Evolutionary conservation across 2,797 vertebrate species (phyloP).

Genomic region (Chelidonichthys spinosus): DNA sequence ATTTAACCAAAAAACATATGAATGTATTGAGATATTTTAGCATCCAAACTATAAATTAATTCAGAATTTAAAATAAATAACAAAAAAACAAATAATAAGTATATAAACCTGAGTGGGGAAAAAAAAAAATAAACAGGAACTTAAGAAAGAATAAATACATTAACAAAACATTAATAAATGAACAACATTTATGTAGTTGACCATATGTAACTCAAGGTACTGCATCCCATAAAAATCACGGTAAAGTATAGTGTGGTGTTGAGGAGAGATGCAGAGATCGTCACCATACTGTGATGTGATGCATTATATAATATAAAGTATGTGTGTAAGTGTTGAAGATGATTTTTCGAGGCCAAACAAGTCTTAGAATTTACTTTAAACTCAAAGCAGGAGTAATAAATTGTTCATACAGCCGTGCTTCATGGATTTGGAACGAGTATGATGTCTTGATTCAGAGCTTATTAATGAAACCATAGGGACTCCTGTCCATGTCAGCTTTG

Average conservation of each 20-base stretch:
- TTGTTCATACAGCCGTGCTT: background rate
- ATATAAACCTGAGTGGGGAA: no score
- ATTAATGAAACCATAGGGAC: slow-evolving; percentile 32
- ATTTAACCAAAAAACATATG: no score
- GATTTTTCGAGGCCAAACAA: background rate
- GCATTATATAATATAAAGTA: background rate
- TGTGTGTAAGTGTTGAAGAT: background rate
- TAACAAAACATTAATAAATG: no score
- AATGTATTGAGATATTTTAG: no score
- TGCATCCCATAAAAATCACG: slow-evolving; percentile 14
- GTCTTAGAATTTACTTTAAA: background rate
- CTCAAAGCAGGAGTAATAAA: background rate
- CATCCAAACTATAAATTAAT: no score
- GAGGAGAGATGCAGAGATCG: slow-evolving; percentile 10
- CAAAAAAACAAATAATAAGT: no score
- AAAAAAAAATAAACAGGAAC: no score
- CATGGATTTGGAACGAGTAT: slow-evolving; percentile 19
- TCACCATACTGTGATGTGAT: background rate
- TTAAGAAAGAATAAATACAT: no score
- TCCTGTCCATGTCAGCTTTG: slow-evolving; percentile 23
- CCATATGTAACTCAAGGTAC: background rate
- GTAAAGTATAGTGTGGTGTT: background rate
- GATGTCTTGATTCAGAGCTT: slow-evolving; percentile 16
- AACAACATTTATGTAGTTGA: background rate
- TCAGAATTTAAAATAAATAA: no score